Base-by-base conservation (phyloP, 2,113 vertebrate species). In the Felis chaus region DNA sequence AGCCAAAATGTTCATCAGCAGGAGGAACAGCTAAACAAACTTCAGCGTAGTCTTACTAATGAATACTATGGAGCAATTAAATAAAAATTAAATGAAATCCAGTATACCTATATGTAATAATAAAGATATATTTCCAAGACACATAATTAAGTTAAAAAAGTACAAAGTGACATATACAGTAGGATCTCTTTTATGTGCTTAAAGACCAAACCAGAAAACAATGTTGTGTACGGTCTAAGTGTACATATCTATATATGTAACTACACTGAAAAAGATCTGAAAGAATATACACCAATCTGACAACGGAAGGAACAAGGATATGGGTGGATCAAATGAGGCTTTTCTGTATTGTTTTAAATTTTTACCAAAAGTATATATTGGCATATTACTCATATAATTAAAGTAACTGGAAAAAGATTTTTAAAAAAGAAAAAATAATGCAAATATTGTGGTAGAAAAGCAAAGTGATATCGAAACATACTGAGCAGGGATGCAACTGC, bases 61-160 rank as follows among this genome's bases (percentile, higher is more conserved):
- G 29, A 96, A 74, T 76, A 93, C 66, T 82, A 74, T n/a, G 57
- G 16, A 29, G n/a, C n/a, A 88, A 92, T 53, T 88, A 88, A 80
- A 89, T 88, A 94, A 92, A 92, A 74, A 92, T 41, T 82, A 88
- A 80, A 81, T 88, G 88, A 92, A 92, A 74, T 81, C 65, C 33
- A 87, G 15, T 53, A 15, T 81, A 73, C 50, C 27, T 86, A 13
- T 73, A 73, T 92, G 53, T 80, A 95, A 50, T 71, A 71, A 85
- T 33, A 80, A 16, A 68, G 13, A 55, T 53, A 68, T 95, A 78
- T 85, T 85, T 91, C 36, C 39, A 36, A 39, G 50, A 65, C 7
- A 87, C 27, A n/a, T 65, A 91, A 92, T 21, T 87, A 53, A 55
- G 18, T 41, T 41, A 74, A 81, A 74, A 74, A 61, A 83, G 63